These are phyloP conservation scores for Xylota segnis DNA, from an alignment of 2,888 invertebrate species.

Conservation along the genomic window DNA sequence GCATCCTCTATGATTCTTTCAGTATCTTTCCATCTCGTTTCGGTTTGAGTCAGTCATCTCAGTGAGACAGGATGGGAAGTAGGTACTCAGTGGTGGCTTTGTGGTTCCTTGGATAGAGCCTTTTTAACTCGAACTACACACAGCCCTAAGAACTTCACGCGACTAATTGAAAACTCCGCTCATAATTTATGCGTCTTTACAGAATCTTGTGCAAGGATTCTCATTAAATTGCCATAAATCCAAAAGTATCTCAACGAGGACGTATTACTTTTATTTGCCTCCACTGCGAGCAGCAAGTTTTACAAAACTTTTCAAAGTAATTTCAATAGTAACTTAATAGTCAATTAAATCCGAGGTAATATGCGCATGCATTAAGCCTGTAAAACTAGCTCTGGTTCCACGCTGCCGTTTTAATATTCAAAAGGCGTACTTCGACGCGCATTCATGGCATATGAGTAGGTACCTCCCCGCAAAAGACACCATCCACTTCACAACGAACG, in stretches of 20 bases:
- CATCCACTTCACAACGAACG: constrained; percentile 41
- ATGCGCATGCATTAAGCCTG: constrained; percentile 73
- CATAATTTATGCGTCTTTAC: constrained; percentile 36
- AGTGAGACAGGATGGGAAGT: too few relatives aligned
- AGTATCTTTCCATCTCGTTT: too few relatives aligned
- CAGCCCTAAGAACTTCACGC: not conserved
- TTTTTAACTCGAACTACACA: too few relatives aligned
- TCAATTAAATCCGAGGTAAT: constrained; percentile 73
- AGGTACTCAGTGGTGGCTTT: too few relatives aligned
- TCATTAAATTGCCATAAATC: constrained; percentile 50
- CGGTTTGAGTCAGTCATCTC: too few relatives aligned
- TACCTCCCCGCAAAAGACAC: constrained; percentile 33
- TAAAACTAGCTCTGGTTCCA: constrained; percentile 30
- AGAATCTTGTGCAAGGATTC: constrained; percentile 14
- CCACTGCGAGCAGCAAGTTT: constrained; percentile 36
- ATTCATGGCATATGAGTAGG: constrained; percentile 12
- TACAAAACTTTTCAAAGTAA: constrained; percentile 65
- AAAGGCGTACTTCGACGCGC: constrained; percentile 59
- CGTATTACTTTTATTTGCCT: not conserved
- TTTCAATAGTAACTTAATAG: constrained; percentile 76
- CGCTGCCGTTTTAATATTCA: constrained; percentile 67
- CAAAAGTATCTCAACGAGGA: constrained; percentile 29
- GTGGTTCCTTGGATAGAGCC: too few relatives aligned
- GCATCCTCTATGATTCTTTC: too few relatives aligned
- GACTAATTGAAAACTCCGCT: constrained; percentile 3